Evolutionary conservation across 2,888 invertebrate genomes (phyloP).

Genomic region (Ormyrus labotus): DNA sequence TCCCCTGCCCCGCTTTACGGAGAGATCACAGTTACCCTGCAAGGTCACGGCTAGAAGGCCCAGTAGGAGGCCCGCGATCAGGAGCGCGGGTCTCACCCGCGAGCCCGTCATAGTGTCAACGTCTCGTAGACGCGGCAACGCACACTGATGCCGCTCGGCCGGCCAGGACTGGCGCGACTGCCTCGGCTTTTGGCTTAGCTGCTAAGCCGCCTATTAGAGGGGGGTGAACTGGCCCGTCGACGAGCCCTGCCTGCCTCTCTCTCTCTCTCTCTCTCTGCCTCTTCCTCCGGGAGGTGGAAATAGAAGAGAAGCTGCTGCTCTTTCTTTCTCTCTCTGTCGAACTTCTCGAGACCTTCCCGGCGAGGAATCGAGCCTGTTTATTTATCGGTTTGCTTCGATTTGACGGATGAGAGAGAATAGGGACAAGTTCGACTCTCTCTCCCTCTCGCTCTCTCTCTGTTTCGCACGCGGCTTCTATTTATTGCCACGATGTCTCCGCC

Average conservation of each 20-base stretch:
- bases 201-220: not conserved
- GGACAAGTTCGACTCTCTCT: not conserved
- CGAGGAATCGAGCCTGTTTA: not conserved
- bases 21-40: slow-evolving; percentile 74
- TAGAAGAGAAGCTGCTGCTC: not conserved
- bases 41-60: slow-evolving; percentile 78
- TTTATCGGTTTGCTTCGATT: too few species aligned
- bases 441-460: not conserved
- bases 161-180: slow-evolving; percentile 67
- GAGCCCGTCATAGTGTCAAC: slow-evolving; percentile 77
- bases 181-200: not conserved
- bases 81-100: slow-evolving; percentile 78
- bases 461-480: slow-evolving; percentile 40
- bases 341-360: not conserved
- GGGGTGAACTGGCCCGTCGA: too few species aligned
- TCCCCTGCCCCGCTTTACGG: not conserved
- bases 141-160: slow-evolving; percentile 53
- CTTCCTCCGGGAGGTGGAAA: not conserved
- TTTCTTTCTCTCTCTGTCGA: too few species aligned
- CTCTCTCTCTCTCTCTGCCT: too few species aligned
- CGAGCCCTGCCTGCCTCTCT: too few species aligned
- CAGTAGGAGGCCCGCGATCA: slow-evolving; percentile 77
- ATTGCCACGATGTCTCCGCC: slow-evolving; percentile 16
- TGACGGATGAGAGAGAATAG: not conserved
- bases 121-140: slow-evolving; percentile 75